Conservation (phyloP, 2,888 invertebrate genomes). For the Hesperia comma region DNA sequence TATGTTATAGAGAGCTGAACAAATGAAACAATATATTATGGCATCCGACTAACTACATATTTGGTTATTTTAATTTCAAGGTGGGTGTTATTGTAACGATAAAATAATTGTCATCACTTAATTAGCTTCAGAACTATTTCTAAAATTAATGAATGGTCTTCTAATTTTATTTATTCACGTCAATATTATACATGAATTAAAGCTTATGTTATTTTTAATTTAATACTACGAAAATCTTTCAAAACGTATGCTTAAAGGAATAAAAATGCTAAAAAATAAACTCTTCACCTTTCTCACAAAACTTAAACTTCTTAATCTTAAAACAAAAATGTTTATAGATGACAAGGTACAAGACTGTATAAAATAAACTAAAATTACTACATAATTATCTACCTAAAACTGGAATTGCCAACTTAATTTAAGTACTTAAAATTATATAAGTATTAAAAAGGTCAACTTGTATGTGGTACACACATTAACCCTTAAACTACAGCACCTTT, state of each 20-base stretch:
- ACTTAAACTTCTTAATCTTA: not conserved
- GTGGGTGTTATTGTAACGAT: too few species aligned
- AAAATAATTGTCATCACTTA: too few species aligned
- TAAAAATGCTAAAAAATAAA: not conserved
- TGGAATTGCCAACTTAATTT: not conserved
- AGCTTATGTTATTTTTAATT: constrained; percentile 1
- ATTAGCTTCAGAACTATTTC: too few species aligned
- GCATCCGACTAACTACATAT: not conserved
- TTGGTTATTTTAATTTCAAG: not conserved
- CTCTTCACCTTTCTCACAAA: not conserved
- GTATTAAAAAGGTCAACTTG: not conserved
- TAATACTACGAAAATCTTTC: not conserved
- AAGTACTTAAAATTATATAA: not conserved
- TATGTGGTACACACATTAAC: not conserved
- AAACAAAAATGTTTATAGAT: not conserved
- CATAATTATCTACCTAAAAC: not conserved
- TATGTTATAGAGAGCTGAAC: too few species aligned
- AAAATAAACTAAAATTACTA: not conserved
- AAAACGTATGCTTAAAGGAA: not conserved
- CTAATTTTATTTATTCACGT: too few species aligned
- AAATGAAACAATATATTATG: too few species aligned
- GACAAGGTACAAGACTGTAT: not conserved
- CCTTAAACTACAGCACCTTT: not conserved
- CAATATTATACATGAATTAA: not conserved
- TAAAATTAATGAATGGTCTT: too few species aligned